phyloP scores from a whole-genome alignment of 2,113 vertebrate species.

The Laticauda colubrina region DNA sequence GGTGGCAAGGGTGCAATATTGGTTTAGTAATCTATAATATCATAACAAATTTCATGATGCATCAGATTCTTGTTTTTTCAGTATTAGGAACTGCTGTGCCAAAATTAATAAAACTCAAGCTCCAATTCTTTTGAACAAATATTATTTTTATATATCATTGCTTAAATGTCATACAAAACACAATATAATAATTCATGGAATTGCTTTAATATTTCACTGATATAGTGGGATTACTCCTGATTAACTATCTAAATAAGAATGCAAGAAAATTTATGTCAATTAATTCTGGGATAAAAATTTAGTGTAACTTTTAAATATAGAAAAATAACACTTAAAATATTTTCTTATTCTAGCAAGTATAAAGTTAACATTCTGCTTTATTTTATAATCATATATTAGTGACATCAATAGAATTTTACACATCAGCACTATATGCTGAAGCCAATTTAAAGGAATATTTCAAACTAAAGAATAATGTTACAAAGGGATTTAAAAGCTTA shows the following conservation, averaged over 20 bases:
- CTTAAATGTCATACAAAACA: slow-evolving; percentile 17
- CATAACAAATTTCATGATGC: neutral
- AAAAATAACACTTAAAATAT: slow-evolving; percentile 9
- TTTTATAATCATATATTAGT: slow-evolving; percentile 26
- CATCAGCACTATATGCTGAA: slow-evolving; percentile 21
- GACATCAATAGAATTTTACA: slow-evolving; percentile 7
- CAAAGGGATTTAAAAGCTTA: slow-evolving; percentile 33
- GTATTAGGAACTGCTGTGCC: neutral
- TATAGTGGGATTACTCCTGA: neutral
- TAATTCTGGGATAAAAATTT: slow-evolving; percentile 25
- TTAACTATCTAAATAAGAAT: neutral
- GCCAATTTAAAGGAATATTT: slow-evolving; percentile 19
- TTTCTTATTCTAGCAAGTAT: neutral
- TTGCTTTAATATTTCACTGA: slow-evolving; percentile 24
- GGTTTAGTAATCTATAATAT: neutral
- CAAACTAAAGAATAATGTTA: slow-evolving; percentile 13
- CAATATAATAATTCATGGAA: neutral
- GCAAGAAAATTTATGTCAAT: slow-evolving; percentile 18
- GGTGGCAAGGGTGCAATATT: neutral
- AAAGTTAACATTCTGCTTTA: neutral
- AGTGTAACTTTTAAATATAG: neutral
- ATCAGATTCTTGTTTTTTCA: neutral
- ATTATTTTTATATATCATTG: neutral
- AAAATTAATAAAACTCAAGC: neutral
- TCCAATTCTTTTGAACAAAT: neutral